phyloP scores from a whole-genome alignment of 2,113 vertebrate genomes.

The Microcebus griseorufus region DNA sequence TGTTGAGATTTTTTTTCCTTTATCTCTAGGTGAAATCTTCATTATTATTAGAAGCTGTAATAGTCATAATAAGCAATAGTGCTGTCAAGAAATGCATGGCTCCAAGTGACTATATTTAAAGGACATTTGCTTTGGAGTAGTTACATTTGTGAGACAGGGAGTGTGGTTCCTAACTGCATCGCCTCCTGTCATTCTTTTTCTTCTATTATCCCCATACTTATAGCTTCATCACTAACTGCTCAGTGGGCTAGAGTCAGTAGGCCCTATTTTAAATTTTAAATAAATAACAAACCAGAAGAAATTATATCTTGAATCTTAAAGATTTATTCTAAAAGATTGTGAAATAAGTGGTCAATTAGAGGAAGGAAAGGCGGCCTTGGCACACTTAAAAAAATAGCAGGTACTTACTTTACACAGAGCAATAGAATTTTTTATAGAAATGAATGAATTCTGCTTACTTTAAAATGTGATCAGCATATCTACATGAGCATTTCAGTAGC shows the following conservation, averaged over 20 bases:
- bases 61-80: not conserved
- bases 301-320: slow-evolving; percentile 2
- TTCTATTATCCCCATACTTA: not conserved
- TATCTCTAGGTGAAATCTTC: slow-evolving; percentile 16
- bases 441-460: not conserved
- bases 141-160: not conserved
- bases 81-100: slow-evolving; percentile 10
- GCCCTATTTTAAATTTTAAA: slow-evolving; percentile 27
- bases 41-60: slow-evolving; percentile 4
- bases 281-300: not conserved
- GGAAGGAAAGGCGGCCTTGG: not conserved
- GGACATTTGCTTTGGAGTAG: not conserved
- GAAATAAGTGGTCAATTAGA: not conserved
- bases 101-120: not conserved
- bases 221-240: not conserved
- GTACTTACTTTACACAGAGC: not conserved
- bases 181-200: slow-evolving; percentile 1
- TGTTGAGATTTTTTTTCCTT: not conserved
- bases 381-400: not conserved
- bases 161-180: not conserved
- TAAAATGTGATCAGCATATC: not conserved
- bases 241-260: not conserved
- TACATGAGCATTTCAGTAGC: not conserved
- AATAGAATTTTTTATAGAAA: not conserved
- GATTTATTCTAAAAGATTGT: slow-evolving; percentile 18